Conservation (phyloP, 2,888 invertebrate species). For the Mythimna vitellina region DNA sequence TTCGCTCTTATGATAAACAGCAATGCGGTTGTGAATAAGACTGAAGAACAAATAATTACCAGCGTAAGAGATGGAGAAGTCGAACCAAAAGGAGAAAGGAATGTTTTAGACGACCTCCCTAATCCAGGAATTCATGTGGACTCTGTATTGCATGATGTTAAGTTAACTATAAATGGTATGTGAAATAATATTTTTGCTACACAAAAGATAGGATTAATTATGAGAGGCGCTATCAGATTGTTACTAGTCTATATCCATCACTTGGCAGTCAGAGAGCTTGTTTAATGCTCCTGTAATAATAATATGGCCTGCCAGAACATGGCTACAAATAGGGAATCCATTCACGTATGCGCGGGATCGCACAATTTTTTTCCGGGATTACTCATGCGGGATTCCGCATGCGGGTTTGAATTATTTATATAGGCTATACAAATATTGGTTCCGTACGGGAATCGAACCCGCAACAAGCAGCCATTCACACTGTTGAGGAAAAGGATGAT, state of each 20-base stretch:
- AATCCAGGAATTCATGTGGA: constrained; percentile 92
- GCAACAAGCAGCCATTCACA: too few relatives aligned
- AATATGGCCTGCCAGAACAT: not conserved
- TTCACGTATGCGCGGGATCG: too few relatives aligned
- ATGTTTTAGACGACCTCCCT: constrained; percentile 74
- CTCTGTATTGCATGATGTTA: constrained; percentile 92
- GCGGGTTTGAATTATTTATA: too few relatives aligned
- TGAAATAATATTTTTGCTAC: not conserved
- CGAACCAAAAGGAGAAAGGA: constrained; percentile 65
- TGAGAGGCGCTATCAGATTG: not conserved
- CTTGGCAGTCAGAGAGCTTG: too few relatives aligned
- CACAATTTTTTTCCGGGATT: too few relatives aligned
- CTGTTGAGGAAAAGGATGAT: too few relatives aligned
- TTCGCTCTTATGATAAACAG: constrained; percentile 91
- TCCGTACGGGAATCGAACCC: too few relatives aligned
- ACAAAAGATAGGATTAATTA: not conserved
- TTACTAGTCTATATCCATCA: not conserved
- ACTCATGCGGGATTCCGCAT: too few relatives aligned
- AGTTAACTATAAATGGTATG: constrained; percentile 90
- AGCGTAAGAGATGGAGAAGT: constrained; percentile 68
- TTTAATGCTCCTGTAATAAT: too few relatives aligned
- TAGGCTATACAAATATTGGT: too few relatives aligned
- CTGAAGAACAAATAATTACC: constrained; percentile 73
- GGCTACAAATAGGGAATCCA: too few relatives aligned
- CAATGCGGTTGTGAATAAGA: constrained; percentile 66